Evolutionary conservation across 2,797 vertebrate genomes (phyloP).

Genomic region (Parambassis ranga): DNA sequence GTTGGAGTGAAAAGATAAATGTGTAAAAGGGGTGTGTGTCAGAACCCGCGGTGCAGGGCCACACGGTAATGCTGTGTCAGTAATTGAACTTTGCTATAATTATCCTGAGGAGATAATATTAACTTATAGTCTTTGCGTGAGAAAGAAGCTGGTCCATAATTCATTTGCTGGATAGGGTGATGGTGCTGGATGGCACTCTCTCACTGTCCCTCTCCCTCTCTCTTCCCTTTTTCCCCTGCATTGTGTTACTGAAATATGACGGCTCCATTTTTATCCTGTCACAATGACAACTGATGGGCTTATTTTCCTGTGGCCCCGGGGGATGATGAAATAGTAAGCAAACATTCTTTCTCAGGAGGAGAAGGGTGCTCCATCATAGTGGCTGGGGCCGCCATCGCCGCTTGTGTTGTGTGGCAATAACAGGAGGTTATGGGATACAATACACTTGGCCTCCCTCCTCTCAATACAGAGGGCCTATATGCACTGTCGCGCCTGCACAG

Average conservation of each 20-base stretch:
- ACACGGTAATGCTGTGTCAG: slow-evolving; percentile 89
- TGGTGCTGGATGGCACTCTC: slow-evolving; percentile 69
- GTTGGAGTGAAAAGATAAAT: slow-evolving; percentile 95
- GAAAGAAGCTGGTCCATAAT: slow-evolving; percentile 88
- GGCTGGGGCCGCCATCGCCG: slow-evolving; percentile 74
- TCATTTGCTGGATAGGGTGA: slow-evolving; percentile 87
- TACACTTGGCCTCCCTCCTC: slow-evolving; percentile 74
- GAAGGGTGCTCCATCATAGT: slow-evolving; percentile 91
- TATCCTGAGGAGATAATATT: slow-evolving; percentile 99
- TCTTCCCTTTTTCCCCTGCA: slow-evolving; percentile 79
- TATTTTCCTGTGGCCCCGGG: slow-evolving; percentile 95
- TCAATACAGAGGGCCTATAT: slow-evolving; percentile 58
- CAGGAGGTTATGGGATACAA: slow-evolving; percentile 76
- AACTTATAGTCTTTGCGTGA: slow-evolving; percentile 91
- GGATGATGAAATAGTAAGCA: slow-evolving; percentile 98
- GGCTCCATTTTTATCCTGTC: slow-evolving; percentile 99
- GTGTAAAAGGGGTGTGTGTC: slow-evolving; percentile 86
- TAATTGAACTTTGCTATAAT: slow-evolving; percentile 99
- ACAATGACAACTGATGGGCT: slow-evolving; percentile 99
- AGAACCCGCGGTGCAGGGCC: slow-evolving; percentile 85
- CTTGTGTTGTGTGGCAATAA: slow-evolving; percentile 79
- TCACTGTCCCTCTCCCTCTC: slow-evolving; percentile 55
- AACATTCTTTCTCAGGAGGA: slow-evolving; percentile 91
- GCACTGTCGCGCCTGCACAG: slow-evolving; percentile 27
- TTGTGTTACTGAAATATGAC: slow-evolving; percentile 99